Conservation (phyloP, 2,113 vertebrate genomes). For the Percopsis transmontana region DNA sequence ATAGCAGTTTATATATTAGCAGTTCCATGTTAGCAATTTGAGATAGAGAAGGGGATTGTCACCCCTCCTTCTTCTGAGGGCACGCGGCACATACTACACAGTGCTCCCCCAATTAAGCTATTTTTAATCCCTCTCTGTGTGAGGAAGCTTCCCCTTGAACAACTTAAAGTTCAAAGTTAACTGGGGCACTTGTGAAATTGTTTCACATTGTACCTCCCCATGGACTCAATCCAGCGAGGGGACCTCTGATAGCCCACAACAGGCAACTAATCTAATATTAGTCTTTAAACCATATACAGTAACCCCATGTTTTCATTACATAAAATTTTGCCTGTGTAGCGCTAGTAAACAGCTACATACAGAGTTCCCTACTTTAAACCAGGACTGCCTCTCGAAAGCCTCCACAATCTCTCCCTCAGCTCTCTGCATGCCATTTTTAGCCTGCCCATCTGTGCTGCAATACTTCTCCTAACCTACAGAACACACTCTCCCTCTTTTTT, state of each 20-base stretch:
- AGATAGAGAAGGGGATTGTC: neutral
- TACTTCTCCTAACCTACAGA: constrained; percentile 5
- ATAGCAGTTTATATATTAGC: too few species aligned
- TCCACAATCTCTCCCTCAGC: neutral
- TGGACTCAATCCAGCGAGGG: constrained; percentile 31
- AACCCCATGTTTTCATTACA: too few species aligned
- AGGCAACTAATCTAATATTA: constrained; percentile 24
- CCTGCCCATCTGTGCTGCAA: constrained; percentile 1
- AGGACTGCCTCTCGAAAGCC: neutral
- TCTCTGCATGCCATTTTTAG: constrained; percentile 6
- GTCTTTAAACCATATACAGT: constrained; percentile 2
- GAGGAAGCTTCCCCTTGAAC: constrained; percentile 36
- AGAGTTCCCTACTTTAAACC: constrained; percentile 5
- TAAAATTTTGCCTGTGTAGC: too few species aligned
- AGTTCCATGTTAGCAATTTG: too few species aligned
- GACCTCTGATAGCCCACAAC: constrained; percentile 17
- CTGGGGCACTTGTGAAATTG: constrained; percentile 43
- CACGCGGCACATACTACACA: too few species aligned
- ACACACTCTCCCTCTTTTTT: neutral
- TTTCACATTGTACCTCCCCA: constrained; percentile 23
- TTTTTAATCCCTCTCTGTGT: constrained; percentile 27
- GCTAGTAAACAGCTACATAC: neutral
- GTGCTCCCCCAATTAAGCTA: constrained; percentile 20
- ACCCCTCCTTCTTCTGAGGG: too few species aligned
- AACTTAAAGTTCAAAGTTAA: constrained; percentile 32